phyloP scores from a whole-genome alignment of 2,113 vertebrate genomes.

The Vicugna pacos region DNA sequence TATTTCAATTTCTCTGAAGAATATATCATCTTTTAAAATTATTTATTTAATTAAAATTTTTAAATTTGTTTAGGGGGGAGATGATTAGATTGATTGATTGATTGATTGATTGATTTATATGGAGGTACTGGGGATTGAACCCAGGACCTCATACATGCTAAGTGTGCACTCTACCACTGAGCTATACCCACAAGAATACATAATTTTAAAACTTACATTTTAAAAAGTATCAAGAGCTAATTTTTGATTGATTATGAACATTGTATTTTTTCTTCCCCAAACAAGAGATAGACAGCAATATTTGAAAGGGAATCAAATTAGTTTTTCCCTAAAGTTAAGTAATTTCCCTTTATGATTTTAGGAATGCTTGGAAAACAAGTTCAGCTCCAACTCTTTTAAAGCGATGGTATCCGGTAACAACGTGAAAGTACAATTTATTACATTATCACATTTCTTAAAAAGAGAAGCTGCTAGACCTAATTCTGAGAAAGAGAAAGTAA shows the following conservation, averaged over 20 bases:
- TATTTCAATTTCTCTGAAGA: slow-evolving; percentile 32
- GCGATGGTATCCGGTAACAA: background rate
- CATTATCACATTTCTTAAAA: background rate
- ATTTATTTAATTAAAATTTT: too few relatives aligned
- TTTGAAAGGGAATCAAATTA: slow-evolving; percentile 41
- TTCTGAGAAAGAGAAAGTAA: background rate
- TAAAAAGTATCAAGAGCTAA: background rate
- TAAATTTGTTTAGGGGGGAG: too few relatives aligned
- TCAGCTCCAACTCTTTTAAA: slow-evolving; percentile 10
- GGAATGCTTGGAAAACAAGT: background rate
- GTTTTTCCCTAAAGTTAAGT: slow-evolving; percentile 21
- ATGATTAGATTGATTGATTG: too few relatives aligned
- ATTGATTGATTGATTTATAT: too few relatives aligned
- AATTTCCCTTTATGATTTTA: background rate
- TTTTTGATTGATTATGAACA: slow-evolving; percentile 18
- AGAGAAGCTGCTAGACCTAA: background rate
- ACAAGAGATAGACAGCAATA: background rate
- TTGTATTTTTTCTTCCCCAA: background rate
- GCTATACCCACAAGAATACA: too few relatives aligned
- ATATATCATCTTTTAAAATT: background rate
- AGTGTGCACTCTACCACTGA: too few relatives aligned
- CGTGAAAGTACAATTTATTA: background rate
- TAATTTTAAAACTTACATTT: background rate
- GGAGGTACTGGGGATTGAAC: too few relatives aligned
- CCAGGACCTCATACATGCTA: too few relatives aligned